Percentiles rank a stretch among this genome's conserved stretches.
Conservation (phyloP, 2,888 invertebrate species). For the Cosmia trapezina region DNA sequence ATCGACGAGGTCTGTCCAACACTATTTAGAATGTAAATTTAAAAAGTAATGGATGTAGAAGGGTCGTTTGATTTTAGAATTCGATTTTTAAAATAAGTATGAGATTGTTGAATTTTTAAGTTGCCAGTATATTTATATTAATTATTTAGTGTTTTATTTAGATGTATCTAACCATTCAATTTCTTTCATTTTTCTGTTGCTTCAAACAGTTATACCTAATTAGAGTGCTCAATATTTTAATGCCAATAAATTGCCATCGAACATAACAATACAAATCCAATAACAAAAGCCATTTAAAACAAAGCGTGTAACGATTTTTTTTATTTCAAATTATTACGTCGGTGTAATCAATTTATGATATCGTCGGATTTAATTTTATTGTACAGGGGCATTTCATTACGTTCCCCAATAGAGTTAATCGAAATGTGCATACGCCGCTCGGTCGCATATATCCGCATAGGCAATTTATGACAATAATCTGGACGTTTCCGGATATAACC, state of each 20-base stretch:
- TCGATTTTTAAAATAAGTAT: slow-evolving; percentile 9
- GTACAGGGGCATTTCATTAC: slow-evolving; percentile 77
- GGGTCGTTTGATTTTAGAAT: not conserved
- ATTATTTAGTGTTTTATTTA: not conserved
- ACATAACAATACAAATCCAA: slow-evolving; percentile 40
- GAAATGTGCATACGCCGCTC: slow-evolving; percentile 76
- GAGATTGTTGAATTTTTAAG: not conserved
- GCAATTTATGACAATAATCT: slow-evolving; percentile 87
- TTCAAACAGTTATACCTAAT: not conserved
- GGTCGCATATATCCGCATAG: slow-evolving; percentile 68
- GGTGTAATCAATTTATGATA: slow-evolving; percentile 69
- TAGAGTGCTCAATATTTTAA: slow-evolving; percentile 8
- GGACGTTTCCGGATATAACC: slow-evolving; percentile 77
- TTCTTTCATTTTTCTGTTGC: not conserved
- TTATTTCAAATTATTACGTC: slow-evolving; percentile 69
- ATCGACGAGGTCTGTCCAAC: slow-evolving; percentile 33
- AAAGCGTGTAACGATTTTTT: slow-evolving; percentile 52
- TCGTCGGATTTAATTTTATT: slow-evolving; percentile 76
- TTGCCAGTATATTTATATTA: not conserved
- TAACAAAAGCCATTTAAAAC: slow-evolving; percentile 43
- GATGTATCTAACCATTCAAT: not conserved
- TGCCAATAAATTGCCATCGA: slow-evolving; percentile 17
- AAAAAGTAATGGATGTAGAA: slow-evolving; percentile 5
- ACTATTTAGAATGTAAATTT: slow-evolving; percentile 45
- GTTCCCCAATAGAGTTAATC: slow-evolving; percentile 77